phyloP scores from a whole-genome alignment of 2,113 vertebrate genomes.

The Myrmecobius fasciatus region DNA sequence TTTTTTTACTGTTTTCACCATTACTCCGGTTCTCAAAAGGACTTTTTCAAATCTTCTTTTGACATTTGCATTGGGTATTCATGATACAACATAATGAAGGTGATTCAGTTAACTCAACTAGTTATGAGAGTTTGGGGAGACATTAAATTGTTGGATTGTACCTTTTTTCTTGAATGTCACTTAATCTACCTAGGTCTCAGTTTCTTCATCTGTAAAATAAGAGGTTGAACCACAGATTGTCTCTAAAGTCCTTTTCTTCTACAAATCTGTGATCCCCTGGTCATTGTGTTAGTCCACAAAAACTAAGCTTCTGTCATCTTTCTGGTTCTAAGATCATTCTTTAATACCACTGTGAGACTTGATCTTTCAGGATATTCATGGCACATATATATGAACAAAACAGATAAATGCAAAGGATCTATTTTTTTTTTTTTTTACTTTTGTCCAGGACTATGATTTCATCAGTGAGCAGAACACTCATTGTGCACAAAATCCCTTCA shows the following conservation, averaged over 20 bases:
- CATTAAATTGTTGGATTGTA: background rate
- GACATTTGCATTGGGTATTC: background rate
- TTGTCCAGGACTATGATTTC: background rate
- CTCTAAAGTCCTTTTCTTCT: background rate
- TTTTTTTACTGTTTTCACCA: background rate
- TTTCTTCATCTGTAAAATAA: background rate
- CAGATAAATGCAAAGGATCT: background rate
- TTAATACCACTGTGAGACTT: background rate
- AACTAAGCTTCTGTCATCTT: background rate
- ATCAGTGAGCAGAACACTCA: background rate
- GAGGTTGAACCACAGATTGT: background rate
- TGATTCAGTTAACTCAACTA: background rate
- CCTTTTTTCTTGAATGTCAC: background rate
- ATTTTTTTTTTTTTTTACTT: background rate
- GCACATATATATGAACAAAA: background rate
- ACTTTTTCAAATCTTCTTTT: background rate
- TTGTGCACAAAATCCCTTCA: background rate
- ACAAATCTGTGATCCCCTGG: background rate
- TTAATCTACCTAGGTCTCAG: rapidly evolving
- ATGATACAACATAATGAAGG: background rate
- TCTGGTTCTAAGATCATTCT: background rate
- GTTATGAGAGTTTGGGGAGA: background rate
- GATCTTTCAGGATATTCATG: background rate
- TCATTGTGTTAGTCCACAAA: background rate
- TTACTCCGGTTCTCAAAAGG: background rate